Evolutionary conservation across 2,888 invertebrate genomes (phyloP).

Genomic region (Rotaria socialis): DNA sequence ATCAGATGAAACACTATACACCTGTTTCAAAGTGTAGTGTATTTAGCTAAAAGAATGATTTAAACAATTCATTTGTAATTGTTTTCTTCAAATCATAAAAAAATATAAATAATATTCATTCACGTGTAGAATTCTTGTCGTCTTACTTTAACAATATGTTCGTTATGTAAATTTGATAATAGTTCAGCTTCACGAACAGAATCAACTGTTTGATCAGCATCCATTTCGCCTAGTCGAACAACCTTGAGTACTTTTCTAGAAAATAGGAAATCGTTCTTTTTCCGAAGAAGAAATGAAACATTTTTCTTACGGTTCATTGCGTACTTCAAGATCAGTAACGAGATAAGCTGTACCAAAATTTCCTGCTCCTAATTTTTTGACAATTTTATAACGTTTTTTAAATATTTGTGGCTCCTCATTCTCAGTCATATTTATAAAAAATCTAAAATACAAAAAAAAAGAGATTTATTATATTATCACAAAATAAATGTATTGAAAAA

Average conservation of each 20-base stretch:
- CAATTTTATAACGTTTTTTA: constrained; percentile 56
- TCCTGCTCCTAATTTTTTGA: constrained; percentile 57
- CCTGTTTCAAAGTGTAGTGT: no score
- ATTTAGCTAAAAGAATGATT: no score
- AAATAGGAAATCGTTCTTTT: constrained; percentile 32
- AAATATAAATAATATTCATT: no score
- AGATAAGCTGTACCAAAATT: constrained; percentile 59
- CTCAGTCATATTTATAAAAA: background rate
- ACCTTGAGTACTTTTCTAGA: constrained; percentile 59
- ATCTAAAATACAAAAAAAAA: background rate
- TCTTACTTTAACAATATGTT: constrained; percentile 56
- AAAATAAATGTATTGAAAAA: background rate
- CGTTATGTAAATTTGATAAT: constrained; percentile 56
- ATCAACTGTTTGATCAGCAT: constrained; percentile 59
- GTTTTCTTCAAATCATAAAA: no score
- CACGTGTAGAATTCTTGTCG: background rate
- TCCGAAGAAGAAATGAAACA: background rate
- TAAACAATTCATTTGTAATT: no score
- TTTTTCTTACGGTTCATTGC: constrained; percentile 51
- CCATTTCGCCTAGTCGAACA: constrained; percentile 58
- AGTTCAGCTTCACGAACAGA: constrained; percentile 58
- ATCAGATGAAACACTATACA: no score
- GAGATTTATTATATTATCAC: background rate
- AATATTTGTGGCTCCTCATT: background rate
- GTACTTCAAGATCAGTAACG: constrained; percentile 51